phyloP scores from a whole-genome alignment of 2,113 vertebrate genomes.

The Marmota flaviventris region DNA sequence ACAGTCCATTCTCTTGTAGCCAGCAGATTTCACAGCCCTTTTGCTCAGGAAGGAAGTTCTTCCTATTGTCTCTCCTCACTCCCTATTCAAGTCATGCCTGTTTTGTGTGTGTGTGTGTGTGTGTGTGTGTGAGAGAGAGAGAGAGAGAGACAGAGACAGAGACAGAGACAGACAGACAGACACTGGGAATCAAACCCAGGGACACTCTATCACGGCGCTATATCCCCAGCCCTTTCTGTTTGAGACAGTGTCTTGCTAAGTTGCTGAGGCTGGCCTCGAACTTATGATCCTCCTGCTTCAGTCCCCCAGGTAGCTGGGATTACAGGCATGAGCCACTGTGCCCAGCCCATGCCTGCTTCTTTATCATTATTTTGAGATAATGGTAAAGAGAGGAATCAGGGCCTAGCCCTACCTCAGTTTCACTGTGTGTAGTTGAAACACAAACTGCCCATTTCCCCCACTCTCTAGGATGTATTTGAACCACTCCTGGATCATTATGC shows the following conservation, averaged over 20 bases:
- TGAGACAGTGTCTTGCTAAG: too few species aligned
- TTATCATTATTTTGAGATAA: not conserved
- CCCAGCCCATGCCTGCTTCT: not conserved
- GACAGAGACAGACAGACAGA: too few species aligned
- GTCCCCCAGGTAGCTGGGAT: too few species aligned
- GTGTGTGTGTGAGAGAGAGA: too few species aligned
- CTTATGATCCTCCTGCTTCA: too few species aligned
- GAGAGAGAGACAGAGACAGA: too few species aligned
- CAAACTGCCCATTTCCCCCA: not conserved
- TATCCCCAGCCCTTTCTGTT: too few species aligned
- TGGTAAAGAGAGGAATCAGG: not conserved
- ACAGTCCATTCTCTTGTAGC: not conserved
- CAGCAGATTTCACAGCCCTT: not conserved
- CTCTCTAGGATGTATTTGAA: not conserved
- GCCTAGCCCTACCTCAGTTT: not conserved
- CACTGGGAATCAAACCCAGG: too few species aligned
- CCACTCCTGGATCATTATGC: not conserved
- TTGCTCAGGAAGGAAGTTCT: constrained; percentile 9
- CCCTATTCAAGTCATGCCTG: not conserved
- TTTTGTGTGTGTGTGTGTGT: too few species aligned
- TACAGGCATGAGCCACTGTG: too few species aligned
- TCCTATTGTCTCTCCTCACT: not conserved
- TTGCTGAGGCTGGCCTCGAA: too few species aligned
- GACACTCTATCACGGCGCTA: too few species aligned
- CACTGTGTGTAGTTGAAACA: not conserved